Evolutionary conservation across 2,888 invertebrate species (phyloP), one percentile per base, ranked within the genome.

Genomic region (Chymomyza fuscimana): DNA sequence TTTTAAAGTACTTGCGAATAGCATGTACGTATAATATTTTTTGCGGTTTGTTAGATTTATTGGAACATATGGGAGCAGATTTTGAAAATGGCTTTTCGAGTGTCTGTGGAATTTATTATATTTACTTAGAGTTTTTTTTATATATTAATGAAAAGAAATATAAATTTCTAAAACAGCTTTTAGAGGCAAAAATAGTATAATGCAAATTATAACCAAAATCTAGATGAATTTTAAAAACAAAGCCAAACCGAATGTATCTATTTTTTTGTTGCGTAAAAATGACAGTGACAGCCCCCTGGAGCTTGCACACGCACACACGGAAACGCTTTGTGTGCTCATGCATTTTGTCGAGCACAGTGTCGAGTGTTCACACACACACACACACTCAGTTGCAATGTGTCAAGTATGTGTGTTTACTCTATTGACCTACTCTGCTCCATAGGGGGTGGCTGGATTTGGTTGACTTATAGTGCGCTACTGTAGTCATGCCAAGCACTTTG

Each of bases 351-450:
- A 52, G 70, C 77, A 72, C 79, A 80, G 63, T 79, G 79, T 79
- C 78, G 80, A 79, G 80, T 79, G 51, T 54, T 7, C 25, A 70
- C 9, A 46, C 60, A 67, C n/a, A 16, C 50, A 58, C 36, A 29
- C 40, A 59, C 9, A 59, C 54, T 9, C 19, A 19, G 19, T 19
- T 54, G 16, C 73, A 82, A 74, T 78, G 72, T 72, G 86, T 77
- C 86, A 86, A 82, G 79, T 72, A 60, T 74, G 62, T 74, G 72
- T 69, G 69, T 67, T 60, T 66, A 68, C 69, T 66, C 75, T 68
- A 68, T 77, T 83, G 79, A 81, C 75, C 86, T 70, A 82, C 83
- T 86, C 64, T 67, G 50, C 29, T 51, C 58, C 9, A 25, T 15
- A 46, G 46, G 25, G 25, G 22, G 36, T 19, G 62, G 19, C 40